These are phyloP conservation scores for Probosciger aterrimus DNA, from an alignment of 2,113 vertebrate species.

Conservation along the genomic window DNA sequence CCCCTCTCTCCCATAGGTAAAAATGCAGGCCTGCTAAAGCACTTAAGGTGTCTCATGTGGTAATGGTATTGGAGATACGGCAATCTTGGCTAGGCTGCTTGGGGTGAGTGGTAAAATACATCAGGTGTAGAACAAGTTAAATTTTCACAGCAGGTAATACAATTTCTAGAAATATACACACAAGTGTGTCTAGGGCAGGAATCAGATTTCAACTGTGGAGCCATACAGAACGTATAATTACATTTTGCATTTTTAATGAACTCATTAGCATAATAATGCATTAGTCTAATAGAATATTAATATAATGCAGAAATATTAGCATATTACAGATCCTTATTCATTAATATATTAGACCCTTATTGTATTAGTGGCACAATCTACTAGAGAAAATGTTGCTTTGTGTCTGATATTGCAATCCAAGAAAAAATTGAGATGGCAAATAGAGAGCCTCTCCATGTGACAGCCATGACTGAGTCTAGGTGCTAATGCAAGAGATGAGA, in stretches of 20 bases:
- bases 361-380: slow-evolving; percentile 45
- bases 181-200: slow-evolving; percentile 27
- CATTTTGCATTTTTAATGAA: slow-evolving; percentile 70
- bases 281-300: slow-evolving; percentile 70
- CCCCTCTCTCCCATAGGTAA: not conserved
- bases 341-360: slow-evolving; percentile 61
- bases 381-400: slow-evolving; percentile 42
- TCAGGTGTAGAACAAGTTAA: slow-evolving; percentile 17
- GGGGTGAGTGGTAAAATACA: not conserved
- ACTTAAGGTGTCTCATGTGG: not conserved
- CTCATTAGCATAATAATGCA: slow-evolving; percentile 68
- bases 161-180: slow-evolving; percentile 29
- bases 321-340: slow-evolving; percentile 65
- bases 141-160: slow-evolving; percentile 24
- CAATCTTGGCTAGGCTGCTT: not conserved
- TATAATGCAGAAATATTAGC: slow-evolving; percentile 56
- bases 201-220: slow-evolving; percentile 34
- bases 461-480: not conserved
- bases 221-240: slow-evolving; percentile 54
- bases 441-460: not conserved
- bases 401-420: slow-evolving; percentile 10
- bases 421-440: slow-evolving; percentile 12
- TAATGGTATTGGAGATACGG: not conserved
- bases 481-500: not conserved
- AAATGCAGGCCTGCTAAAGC: not conserved